Conservation (phyloP, 2,113 vertebrate species). For the Peromyscus californicus region DNA sequence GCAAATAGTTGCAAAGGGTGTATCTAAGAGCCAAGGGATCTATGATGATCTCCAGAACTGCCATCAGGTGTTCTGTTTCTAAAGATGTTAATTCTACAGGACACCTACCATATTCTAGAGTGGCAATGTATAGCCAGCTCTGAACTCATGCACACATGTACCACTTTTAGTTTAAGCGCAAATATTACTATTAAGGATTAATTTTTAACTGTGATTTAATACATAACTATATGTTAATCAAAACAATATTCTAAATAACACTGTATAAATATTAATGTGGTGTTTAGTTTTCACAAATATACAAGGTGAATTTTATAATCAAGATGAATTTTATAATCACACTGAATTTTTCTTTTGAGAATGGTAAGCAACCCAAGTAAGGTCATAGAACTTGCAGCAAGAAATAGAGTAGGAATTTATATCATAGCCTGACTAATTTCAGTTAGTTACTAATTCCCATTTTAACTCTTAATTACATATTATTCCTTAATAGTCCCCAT, state of each 20-base stretch:
- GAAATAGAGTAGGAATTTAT: slow-evolving; percentile 50
- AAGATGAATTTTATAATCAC: slow-evolving; percentile 26
- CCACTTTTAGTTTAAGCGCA: not conserved
- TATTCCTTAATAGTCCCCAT: slow-evolving; percentile 9
- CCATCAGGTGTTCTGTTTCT: not conserved
- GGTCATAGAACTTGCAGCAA: not conserved
- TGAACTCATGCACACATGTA: not conserved
- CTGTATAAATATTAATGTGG: slow-evolving; percentile 19
- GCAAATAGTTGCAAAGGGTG: not conserved
- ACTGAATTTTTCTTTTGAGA: slow-evolving; percentile 44
- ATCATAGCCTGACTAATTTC: not conserved
- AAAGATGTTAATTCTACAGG: not conserved
- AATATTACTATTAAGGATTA: not conserved
- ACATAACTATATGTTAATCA: not conserved
- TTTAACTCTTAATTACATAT: slow-evolving; percentile 52
- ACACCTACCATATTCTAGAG: not conserved
- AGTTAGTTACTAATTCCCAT: not conserved
- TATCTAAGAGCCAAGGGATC: not conserved
- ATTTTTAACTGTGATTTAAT: slow-evolving; percentile 22
- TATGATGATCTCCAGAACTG: too few relatives aligned
- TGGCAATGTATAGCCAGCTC: not conserved
- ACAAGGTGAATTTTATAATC: slow-evolving; percentile 22
- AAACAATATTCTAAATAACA: slow-evolving; percentile 18
- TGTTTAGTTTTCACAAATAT: slow-evolving; percentile 47
- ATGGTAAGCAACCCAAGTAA: not conserved